These are phyloP conservation scores for Lutraria rhynchaena DNA, from an alignment of 1,140 invertebrate genomes.

Conservation along the genomic window DNA sequence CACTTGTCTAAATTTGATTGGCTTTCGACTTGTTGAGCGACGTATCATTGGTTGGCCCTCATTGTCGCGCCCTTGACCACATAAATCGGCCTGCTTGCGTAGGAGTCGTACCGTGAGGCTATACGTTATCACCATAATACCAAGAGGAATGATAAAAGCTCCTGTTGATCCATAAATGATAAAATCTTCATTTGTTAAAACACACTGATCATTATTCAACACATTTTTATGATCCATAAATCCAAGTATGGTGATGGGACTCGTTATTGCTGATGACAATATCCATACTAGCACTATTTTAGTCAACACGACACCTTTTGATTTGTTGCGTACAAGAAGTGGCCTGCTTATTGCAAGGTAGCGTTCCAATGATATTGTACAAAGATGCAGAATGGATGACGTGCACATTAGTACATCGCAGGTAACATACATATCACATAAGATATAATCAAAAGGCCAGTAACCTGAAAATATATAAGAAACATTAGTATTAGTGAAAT, in stretches of 20 bases:
- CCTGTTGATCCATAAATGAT: constrained; percentile 95
- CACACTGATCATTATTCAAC: constrained; percentile 86
- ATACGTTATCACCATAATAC: constrained; percentile 97
- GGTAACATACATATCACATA: constrained; percentile 97
- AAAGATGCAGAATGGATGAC: constrained; percentile 90
- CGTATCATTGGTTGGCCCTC: constrained; percentile 75
- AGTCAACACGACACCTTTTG: constrained; percentile 90
- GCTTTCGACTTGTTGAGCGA: constrained; percentile 68
- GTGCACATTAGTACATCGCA: constrained; percentile 97
- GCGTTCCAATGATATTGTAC: constrained; percentile 81
- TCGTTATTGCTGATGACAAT: constrained; percentile 92
- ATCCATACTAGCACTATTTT: constrained; percentile 97
- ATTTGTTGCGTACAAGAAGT: constrained; percentile 88
- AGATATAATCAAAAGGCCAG: constrained; percentile 94
- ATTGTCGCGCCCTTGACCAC: constrained; percentile 61
- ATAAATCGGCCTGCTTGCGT: constrained; percentile 73
- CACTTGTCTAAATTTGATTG: constrained; percentile 54
- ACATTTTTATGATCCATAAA: constrained; percentile 84
- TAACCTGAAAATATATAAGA: constrained; percentile 87
- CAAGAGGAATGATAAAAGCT: constrained; percentile 97
- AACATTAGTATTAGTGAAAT: neutral
- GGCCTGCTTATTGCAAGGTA: constrained; percentile 96
- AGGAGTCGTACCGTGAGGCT: constrained; percentile 90
- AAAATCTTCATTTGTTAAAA: constrained; percentile 85
- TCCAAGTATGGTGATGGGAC: constrained; percentile 94